Evolutionary conservation across 2,113 vertebrate species (phyloP).

Genomic region (Daubentonia madagascariensis): DNA sequence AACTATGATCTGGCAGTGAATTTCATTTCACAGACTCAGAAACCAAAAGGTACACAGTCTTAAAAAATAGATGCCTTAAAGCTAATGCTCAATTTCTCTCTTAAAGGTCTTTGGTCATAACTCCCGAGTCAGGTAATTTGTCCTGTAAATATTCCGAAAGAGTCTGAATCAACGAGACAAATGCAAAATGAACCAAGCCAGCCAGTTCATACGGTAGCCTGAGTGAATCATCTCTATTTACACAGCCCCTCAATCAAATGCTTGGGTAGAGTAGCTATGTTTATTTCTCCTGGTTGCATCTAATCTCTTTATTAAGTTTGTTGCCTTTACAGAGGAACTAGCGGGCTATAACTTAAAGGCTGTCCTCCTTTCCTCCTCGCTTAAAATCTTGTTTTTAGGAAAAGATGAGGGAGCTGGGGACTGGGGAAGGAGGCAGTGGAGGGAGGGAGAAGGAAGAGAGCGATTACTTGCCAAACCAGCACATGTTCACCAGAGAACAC

Average conservation of each 20-base stretch:
- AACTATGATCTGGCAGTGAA: background rate
- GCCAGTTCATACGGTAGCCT: slow-evolving; percentile 61
- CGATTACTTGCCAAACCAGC: slow-evolving; percentile 81
- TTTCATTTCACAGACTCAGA: slow-evolving; percentile 19
- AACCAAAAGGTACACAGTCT: background rate
- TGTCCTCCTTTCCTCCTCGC: slow-evolving; percentile 11
- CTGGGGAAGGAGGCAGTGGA: background rate
- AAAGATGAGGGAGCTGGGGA: background rate
- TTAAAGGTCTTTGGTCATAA: background rate
- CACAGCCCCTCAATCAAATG: slow-evolving; percentile 70
- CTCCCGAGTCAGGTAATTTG: slow-evolving; percentile 67
- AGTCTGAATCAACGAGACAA: slow-evolving; percentile 63
- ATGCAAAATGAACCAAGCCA: slow-evolving; percentile 49
- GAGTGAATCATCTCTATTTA: slow-evolving; percentile 67
- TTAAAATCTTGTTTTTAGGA: slow-evolving; percentile 73
- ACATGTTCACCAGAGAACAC: slow-evolving; percentile 83
- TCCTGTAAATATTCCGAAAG: slow-evolving; percentile 67
- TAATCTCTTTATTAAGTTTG: slow-evolving; percentile 70
- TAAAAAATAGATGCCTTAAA: background rate
- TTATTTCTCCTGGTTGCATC: slow-evolving; percentile 50
- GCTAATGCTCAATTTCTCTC: slow-evolving; percentile 10
- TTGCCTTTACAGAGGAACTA: slow-evolving; percentile 58
- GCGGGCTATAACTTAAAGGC: slow-evolving; percentile 54
- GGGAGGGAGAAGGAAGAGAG: background rate
- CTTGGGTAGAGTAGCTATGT: slow-evolving; percentile 43